Conservation (phyloP, 2,888 invertebrate genomes). For the Eupithecia tripunctaria region DNA sequence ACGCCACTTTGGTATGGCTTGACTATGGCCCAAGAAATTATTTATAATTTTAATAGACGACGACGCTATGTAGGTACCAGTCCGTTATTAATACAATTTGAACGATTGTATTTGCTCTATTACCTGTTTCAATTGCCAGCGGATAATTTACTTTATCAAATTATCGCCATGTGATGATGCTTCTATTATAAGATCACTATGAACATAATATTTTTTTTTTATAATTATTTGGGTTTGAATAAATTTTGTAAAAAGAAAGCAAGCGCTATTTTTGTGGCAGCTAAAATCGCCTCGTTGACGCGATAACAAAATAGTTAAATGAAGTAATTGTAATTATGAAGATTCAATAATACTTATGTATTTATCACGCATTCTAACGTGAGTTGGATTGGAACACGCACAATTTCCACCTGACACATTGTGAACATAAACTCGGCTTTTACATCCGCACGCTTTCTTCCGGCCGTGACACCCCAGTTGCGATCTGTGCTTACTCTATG, state of each 20-base stretch:
- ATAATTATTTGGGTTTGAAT: background rate
- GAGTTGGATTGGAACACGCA: background rate
- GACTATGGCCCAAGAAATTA: slow-evolving; percentile 1
- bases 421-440: slow-evolving; percentile 45
- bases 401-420: slow-evolving; percentile 28
- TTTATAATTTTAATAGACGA: background rate
- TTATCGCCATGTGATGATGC: background rate
- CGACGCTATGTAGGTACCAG: background rate
- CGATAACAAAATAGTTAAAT: background rate
- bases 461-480: slow-evolving; percentile 76
- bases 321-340: background rate
- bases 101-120: background rate
- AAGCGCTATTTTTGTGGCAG: background rate
- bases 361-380: background rate
- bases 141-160: background rate
- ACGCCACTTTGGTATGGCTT: background rate
- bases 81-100: background rate
- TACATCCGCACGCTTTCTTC: slow-evolving; percentile 71
- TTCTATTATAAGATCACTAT: background rate
- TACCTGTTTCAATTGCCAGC: background rate
- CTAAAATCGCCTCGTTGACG: background rate
- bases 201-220: no score
- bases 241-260: background rate
- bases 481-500: slow-evolving; percentile 68
- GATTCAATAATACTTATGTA: slow-evolving; percentile 2